phyloP scores from a whole-genome alignment of 2,113 vertebrate genomes.

The Henicopernis longicauda region DNA sequence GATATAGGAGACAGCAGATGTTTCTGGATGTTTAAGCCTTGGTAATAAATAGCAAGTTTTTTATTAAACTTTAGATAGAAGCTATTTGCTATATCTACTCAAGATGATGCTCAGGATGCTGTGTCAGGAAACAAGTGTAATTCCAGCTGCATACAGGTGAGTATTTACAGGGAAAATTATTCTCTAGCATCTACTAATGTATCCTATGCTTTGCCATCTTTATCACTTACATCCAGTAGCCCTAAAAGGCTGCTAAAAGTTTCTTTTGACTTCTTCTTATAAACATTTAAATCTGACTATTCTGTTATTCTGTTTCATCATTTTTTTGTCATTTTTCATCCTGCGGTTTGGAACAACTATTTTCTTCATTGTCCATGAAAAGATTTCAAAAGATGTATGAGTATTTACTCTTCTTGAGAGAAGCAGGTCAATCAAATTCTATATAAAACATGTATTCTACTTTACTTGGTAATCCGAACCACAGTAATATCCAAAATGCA shows the following conservation, averaged over 20 bases:
- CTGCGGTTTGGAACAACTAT: not conserved
- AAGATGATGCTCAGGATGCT: not conserved
- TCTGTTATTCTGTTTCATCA: not conserved
- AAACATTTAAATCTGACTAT: not conserved
- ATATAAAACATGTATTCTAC: not conserved
- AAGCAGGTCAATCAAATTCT: not conserved
- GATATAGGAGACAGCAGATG: not conserved
- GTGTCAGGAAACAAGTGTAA: not conserved
- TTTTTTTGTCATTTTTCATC: not conserved
- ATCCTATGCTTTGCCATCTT: not conserved
- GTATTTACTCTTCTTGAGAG: not conserved
- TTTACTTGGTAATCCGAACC: not conserved
- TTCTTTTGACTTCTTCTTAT: not conserved
- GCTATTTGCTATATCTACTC: not conserved
- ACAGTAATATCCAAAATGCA: not conserved
- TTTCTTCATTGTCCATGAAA: not conserved
- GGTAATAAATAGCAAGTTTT: not conserved
- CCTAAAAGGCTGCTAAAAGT: not conserved
- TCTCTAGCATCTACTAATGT: not conserved
- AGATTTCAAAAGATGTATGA: not conserved
- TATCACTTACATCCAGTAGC: not conserved
- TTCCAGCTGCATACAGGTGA: not conserved
- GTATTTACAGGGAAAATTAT: not conserved
- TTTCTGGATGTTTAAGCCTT: not conserved
- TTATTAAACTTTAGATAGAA: not conserved